Evolutionary conservation across 2,113 vertebrate species (phyloP).

Genomic region (Boulengeromyrus knoepffleri): DNA sequence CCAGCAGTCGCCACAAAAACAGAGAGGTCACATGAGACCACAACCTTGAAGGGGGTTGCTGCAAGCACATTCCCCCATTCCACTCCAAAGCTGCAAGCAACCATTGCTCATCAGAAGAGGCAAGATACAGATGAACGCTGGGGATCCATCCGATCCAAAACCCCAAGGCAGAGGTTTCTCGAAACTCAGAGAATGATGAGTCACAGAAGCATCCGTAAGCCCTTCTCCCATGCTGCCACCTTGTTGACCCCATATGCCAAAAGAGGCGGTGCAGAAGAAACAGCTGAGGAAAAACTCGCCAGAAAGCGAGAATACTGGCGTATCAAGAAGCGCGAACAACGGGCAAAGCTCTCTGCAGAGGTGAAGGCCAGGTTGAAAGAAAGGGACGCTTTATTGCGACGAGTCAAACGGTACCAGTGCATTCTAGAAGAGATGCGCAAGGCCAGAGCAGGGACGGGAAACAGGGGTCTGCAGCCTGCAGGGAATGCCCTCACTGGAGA

Average conservation of each 20-base stretch:
- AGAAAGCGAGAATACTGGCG: constrained; percentile 63
- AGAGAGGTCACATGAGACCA: constrained; percentile 12
- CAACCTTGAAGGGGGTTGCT: background rate
- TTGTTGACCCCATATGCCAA: constrained; percentile 28
- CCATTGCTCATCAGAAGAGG: constrained; percentile 14
- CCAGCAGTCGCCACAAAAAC: constrained; percentile 22
- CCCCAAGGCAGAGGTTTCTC: constrained; percentile 39
- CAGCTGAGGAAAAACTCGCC: constrained; percentile 52
- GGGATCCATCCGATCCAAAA: constrained; percentile 32
- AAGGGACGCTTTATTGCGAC: constrained; percentile 48
- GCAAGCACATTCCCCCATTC: background rate
- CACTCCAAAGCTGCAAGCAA: background rate
- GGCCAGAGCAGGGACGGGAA: constrained; percentile 23
- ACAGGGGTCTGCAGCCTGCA: constrained; percentile 25
- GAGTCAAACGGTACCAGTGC: constrained; percentile 51
- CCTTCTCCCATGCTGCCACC: constrained; percentile 16
- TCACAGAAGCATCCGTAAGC: constrained; percentile 41
- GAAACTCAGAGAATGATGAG: constrained; percentile 44
- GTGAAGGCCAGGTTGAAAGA: constrained; percentile 54
- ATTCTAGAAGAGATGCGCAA: constrained; percentile 54
- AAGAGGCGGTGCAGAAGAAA: constrained; percentile 39
- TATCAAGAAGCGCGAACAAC: constrained; percentile 62
- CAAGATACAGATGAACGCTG: background rate
- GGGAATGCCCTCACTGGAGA: constrained; percentile 17
- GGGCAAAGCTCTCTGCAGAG: constrained; percentile 58